Percentiles rank a stretch among this genome's conserved stretches.
Conservation (phyloP, 2,888 invertebrate species). For the Ophonus ardosiacus region DNA sequence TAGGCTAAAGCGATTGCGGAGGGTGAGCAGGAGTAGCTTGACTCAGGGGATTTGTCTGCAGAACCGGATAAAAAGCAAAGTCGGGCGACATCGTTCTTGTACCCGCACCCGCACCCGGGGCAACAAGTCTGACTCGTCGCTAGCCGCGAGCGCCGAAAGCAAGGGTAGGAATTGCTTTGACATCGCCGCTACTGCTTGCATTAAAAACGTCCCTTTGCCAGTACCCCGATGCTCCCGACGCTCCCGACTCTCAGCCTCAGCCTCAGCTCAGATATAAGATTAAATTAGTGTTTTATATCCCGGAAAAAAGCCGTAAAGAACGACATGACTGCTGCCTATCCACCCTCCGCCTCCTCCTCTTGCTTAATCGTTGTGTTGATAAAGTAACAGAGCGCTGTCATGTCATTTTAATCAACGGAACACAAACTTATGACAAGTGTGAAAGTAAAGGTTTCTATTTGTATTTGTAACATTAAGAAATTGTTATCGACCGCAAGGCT, state of each 20-base stretch:
- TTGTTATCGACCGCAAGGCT: neutral
- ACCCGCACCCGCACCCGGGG: slow-evolving; percentile 37
- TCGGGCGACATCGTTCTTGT: slow-evolving; percentile 57
- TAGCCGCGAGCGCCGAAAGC: slow-evolving; percentile 46
- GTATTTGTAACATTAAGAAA: neutral
- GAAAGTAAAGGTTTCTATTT: neutral
- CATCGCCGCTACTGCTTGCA: slow-evolving; percentile 60
- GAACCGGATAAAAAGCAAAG: slow-evolving; percentile 59
- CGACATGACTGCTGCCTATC: slow-evolving; percentile 65
- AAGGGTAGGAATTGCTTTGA: slow-evolving; percentile 63
- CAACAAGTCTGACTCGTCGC: slow-evolving; percentile 55
- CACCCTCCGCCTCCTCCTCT: slow-evolving; percentile 16
- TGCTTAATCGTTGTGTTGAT: slow-evolving; percentile 15
- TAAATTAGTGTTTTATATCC: slow-evolving; percentile 74
- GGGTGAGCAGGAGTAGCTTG: slow-evolving; percentile 29
- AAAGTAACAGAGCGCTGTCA: neutral
- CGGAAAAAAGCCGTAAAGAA: slow-evolving; percentile 71
- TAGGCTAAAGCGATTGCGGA: slow-evolving; percentile 58
- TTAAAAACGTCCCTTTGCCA: slow-evolving; percentile 54
- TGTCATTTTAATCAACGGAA: neutral
- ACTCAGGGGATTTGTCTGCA: slow-evolving; percentile 62
- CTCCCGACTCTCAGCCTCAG: neutral
- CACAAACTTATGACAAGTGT: neutral
- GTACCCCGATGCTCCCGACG: neutral
- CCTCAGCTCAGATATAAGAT: slow-evolving; percentile 68